These are phyloP conservation scores for Cynopterus sphinx DNA, from an alignment of 2,797 vertebrate species.

Conservation along the genomic window DNA sequence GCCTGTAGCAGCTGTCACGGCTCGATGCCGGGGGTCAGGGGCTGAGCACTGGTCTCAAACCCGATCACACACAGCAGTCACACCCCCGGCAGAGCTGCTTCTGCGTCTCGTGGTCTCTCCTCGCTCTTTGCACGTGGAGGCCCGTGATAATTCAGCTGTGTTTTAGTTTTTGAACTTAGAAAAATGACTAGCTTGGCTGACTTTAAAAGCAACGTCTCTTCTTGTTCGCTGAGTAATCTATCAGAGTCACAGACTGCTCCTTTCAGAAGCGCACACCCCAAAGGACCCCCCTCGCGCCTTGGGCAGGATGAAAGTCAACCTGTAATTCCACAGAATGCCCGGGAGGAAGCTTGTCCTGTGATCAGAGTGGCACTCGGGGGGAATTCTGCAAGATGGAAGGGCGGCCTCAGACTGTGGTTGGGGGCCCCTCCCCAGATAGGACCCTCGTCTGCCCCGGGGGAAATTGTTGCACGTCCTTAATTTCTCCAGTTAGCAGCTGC, in stretches of 20 bases:
- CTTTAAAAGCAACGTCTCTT: slow-evolving; percentile 42
- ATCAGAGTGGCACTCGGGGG: slow-evolving; percentile 39
- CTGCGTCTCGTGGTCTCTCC: neutral
- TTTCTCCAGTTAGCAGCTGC: slow-evolving; percentile 3
- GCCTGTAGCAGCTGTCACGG: slow-evolving; percentile 30
- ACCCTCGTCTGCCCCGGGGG: slow-evolving; percentile 46
- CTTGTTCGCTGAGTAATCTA: slow-evolving; percentile 53
- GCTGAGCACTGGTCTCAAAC: slow-evolving; percentile 28
- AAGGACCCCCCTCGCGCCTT: neutral
- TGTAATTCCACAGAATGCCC: slow-evolving; percentile 23
- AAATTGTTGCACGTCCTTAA: slow-evolving; percentile 19
- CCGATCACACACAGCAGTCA: neutral
- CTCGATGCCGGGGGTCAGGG: neutral
- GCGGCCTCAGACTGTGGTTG: neutral
- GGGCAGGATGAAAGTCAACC: slow-evolving; percentile 34
- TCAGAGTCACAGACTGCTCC: neutral
- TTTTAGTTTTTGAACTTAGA: slow-evolving; percentile 40
- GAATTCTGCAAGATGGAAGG: neutral
- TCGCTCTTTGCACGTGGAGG: neutral
- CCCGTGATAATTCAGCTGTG: neutral
- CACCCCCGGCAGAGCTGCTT: neutral
- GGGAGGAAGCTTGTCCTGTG: slow-evolving; percentile 33
- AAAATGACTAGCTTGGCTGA: slow-evolving; percentile 19
- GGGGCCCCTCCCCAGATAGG: neutral
- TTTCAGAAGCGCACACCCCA: slow-evolving; percentile 41